Percentiles rank a stretch among this genome's conserved stretches.
Evolutionary conservation across 2,113 vertebrate genomes (phyloP).

Genomic region (Syrrhaptes paradoxus): DNA sequence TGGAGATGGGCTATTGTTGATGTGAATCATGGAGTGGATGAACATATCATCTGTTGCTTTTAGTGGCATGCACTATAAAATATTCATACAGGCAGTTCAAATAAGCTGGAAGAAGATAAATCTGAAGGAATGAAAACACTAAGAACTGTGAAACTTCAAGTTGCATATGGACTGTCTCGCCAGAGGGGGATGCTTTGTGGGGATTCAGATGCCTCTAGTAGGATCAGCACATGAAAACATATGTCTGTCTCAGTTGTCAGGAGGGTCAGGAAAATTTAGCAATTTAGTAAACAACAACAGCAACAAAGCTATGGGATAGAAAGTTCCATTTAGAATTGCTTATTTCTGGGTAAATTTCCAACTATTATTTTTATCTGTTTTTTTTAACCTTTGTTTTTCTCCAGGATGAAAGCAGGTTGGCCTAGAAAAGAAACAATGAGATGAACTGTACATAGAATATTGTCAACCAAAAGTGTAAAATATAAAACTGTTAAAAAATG

Average conservation of each 20-base stretch:
- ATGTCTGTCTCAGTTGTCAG: neutral
- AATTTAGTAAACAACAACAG: neutral
- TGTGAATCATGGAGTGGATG: slow-evolving; percentile 28
- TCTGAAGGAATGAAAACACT: neutral
- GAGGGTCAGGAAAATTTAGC: neutral
- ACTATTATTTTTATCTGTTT: neutral
- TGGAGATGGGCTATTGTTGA: slow-evolving; percentile 22
- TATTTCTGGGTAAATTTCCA: neutral
- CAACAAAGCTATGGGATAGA: neutral
- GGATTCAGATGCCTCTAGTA: neutral
- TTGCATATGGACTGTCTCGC: neutral
- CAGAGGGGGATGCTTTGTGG: neutral
- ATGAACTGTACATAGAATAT: neutral
- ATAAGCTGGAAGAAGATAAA: neutral
- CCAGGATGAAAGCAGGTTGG: neutral
- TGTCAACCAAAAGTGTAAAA: neutral
- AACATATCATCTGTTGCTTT: slow-evolving; percentile 49
- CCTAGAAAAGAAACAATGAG: neutral
- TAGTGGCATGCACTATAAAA: neutral
- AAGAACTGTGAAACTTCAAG: neutral
- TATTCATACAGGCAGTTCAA: neutral
- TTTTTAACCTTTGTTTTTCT: neutral
- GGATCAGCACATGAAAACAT: neutral
- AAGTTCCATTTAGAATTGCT: neutral
- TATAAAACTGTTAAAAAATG: neutral